A percentile compares a stretch with the other conserved stretches of the same genome.
Conservation (phyloP, 2,888 invertebrate species). For the Ischnura elegans region DNA sequence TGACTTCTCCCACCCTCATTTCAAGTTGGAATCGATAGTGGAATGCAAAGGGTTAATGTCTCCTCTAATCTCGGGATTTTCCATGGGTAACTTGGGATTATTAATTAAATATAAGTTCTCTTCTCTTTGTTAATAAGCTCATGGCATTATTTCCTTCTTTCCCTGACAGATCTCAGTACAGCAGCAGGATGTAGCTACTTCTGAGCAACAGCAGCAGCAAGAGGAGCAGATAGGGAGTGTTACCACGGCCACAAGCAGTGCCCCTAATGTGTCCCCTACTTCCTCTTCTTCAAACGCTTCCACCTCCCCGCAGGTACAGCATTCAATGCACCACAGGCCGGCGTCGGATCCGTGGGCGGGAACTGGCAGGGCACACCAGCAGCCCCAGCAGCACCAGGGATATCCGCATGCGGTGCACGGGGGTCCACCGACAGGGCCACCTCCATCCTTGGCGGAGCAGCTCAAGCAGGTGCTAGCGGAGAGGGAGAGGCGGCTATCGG, state of each 20-base stretch:
- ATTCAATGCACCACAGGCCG: constrained; percentile 39
- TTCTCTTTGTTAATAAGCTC: background rate
- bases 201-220: background rate
- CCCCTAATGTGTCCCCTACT: constrained; percentile 18
- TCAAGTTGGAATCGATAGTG: too few species aligned
- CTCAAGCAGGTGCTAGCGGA: constrained; percentile 92
- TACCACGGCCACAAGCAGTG: background rate
- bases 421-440: constrained; percentile 80
- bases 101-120: background rate
- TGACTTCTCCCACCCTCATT: too few species aligned
- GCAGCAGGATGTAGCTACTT: background rate
- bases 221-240: background rate
- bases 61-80: background rate
- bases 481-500: constrained; percentile 85
- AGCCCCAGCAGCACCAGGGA: constrained; percentile 77
- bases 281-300: constrained; percentile 61
- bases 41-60: too few species aligned
- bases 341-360: constrained; percentile 41
- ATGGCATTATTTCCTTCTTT: background rate
- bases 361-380: constrained; percentile 76
- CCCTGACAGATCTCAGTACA: background rate
- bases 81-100: background rate
- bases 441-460: constrained; percentile 90
- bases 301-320: constrained; percentile 44
- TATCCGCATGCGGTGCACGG: constrained; percentile 44